Base-by-base conservation (phyloP, 2,888 invertebrate genomes). In the Lysandra coridon region DNA sequence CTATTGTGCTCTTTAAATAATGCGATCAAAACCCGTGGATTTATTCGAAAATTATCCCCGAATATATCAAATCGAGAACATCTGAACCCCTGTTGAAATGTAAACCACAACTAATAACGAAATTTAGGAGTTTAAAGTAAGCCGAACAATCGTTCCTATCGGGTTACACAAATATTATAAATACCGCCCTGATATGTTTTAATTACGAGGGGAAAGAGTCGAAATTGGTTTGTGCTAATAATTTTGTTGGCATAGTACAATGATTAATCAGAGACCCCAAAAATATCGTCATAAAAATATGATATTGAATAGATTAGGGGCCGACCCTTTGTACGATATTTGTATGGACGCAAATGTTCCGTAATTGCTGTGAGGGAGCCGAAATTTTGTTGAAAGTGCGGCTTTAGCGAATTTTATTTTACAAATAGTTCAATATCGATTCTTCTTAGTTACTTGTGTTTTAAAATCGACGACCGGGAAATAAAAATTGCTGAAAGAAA, bases 261-360 rank as follows among this genome's bases (percentile, higher is more conserved):
- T 84, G 84, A 85, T 85, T 84, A 86, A 85, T 85, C 83, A 83
- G 82, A 81, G 80, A 82, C 84, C 82, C 83, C 81, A 81, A 83
- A 80, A 83, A 84, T 81, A 82, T 83, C 83, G 82, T 87, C 86
- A 87, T 87, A 87, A 87, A 87, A 87, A 87, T 87, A 86, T 87
- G 86, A 87, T 85, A 85, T 86, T 85, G 83, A 84, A 87, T 86
- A 85, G 83, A 83, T 83, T 84, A 80, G 82, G 85, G 85, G 78
- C 76, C 80, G 81, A 81, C 82, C 81, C 80, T 73, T 81, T 81
- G 80, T 81, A 62, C 53, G 79, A 33, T 53, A 76, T 76, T 79
- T 79, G 81, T 73, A 69, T 79, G 78, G 78, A 62, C 80, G 80
- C 79, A 77, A 80, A 82, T 76, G 81, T 78, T 78, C 81, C 80